Evolutionary conservation across 2,888 invertebrate genomes (phyloP), one percentile per base, ranked within the genome.

Genomic region (Melinaea marsaeus): DNA sequence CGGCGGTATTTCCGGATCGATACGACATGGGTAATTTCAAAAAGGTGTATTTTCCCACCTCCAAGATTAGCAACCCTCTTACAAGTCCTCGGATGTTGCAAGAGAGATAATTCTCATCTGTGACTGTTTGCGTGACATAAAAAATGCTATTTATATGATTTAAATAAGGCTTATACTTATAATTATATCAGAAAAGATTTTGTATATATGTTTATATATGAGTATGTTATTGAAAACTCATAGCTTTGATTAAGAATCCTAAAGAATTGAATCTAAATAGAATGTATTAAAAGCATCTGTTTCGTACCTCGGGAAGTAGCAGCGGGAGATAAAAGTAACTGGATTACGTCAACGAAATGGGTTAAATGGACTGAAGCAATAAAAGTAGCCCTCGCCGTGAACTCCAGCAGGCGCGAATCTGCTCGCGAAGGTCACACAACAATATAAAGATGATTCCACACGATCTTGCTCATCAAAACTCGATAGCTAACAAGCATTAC

Each of bases 301-400:
- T 67, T 58, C 55, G 55, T 64, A 67, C 64, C 58, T 64, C 58
- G 22, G 22, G 22, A 22, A 0, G 22, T 22, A 56, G 62, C 32
- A 58, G 42, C 60, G 54, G 54, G 61, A 51, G 64, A 66, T 69
- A 69, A 67, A 69, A 67, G 66, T 63, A 57, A 55, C 57, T 74
- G 76, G 77, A 79, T 86, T 88, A 83, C 87, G 85, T 86, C 88
- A 86, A 77, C 81, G 82, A 81, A 80, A 84, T 85, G 79, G 81
- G 85, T 82, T 85, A 87, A 84, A 86, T 86, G 84, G 81, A 84
- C 79, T 80, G 76, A 68, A 77, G 85, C 75, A 83, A 84, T 86
- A 86, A 85, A 83, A 78, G 81, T 78, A 83, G 81, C 86, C 88
- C 84, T 87, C 81, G 77, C 88, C 88, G 79, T 88, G 89, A 89